Base-by-base conservation (phyloP, 2,888 invertebrate genomes). In the Auanema freiburgensis region DNA sequence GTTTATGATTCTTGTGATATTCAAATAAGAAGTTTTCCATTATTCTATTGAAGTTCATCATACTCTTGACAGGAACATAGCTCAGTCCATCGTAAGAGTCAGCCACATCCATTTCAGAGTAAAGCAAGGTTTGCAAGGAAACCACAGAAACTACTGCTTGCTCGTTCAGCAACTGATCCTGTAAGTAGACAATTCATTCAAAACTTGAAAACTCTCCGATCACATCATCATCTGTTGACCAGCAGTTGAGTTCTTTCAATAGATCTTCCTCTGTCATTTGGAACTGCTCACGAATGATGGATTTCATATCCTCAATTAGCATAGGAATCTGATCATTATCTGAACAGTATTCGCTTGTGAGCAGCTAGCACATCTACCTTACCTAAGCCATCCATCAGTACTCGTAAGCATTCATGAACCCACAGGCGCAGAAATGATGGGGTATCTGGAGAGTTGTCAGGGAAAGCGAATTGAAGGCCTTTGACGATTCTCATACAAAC, bases 391-490 rank as follows among this genome's bases (percentile, higher is more conserved):
- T 74, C 71, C 10, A 63, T 68, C 33, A 72, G 66, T 0, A 76
- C 74, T 53, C 79, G 66, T 0, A 79, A 60, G 0, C 72, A 59
- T 62, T 79, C 79, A 57, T 79, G 79, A n/a, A 62, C 60, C 66
- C 75, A 79, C 10, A 79, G 62, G 1, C 79, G 71, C n/a, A 76
- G 58, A 40, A 79, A 70, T 8, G 76, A 63, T 42, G 74, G 65
- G 21, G 77, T 70, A 63, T 79, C 79, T 1, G 79, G 79, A 18
- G 77, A 72, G 54, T 79, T 79, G 59, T 79, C 79, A 0, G 79
- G 74, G 23, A 74, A 77, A 0, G 78, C 67, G 65, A 73, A 74
- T 64, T 70, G 68, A 40, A 74, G 65, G n/a, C 68, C 65, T 24
- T 74, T 72, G n/a, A 67, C 67, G 24, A 72, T 59, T 2, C 72